Base-by-base conservation (phyloP, 2,888 invertebrate genomes). In the Incurvaria masculella region DNA sequence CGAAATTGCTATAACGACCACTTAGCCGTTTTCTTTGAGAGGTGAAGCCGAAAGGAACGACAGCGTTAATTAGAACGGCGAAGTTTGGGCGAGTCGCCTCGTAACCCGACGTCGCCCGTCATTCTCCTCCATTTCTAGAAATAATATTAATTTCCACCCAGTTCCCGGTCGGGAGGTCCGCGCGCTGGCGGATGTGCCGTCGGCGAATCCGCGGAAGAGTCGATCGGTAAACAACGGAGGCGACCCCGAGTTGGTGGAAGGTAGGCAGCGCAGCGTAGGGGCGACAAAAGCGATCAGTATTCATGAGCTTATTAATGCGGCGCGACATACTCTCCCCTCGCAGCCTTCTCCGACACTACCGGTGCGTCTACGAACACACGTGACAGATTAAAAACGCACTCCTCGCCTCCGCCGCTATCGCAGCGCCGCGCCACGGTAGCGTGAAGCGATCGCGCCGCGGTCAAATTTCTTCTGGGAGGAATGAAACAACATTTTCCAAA, bases 281-380 rank as follows among this genome's bases (percentile, higher is more conserved):
- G 18, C 21, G 20, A 26, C 23, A 47, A 19, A 48, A 49, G 47
- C 62, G 62, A 66, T 69, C 62, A 66, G 66, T 69, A 70, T 74
- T 74, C 73, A 73, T 70, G 67, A 70, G 65, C 62, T 66, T 72
- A 69, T 72, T 72, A 72, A 73, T 69, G 69, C 65, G 61, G 45
- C 49, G 50, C 48, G 53, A 45, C 53, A 50, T 46, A 48, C 47
- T 23, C 4, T n/a, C n/a, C n/a, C n/a, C n/a, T n/a, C n/a, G n/a
- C n/a, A n/a, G 62, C 63, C 66, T 63, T 68, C 64, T 63, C 66
- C 64, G 63, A 63, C 66, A 63, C 66, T 66, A 63, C 62, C 64
- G 66, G 65, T 69, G 66, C 68, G 66, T 69, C 68, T 69, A 70
- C 66, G 68, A 73, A 73, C n/a, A n/a, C n/a, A n/a, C n/a, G n/a